Evolutionary conservation across 1,140 invertebrate genomes (phyloP), one percentile per base, ranked within the genome.

Genomic region (Condylostylus longicornis): DNA sequence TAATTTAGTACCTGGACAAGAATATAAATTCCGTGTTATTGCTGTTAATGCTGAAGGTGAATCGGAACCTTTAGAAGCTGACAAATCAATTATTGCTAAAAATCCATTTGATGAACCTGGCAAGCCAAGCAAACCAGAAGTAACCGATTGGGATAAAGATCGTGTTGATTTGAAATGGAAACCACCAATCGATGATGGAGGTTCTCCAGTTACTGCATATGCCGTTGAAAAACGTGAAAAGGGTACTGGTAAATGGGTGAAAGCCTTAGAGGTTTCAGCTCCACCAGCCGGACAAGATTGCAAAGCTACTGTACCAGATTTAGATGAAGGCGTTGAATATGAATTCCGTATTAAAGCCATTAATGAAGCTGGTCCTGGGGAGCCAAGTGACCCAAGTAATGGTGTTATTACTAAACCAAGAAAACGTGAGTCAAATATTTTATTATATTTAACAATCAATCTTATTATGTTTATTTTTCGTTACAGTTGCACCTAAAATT

Each of bases 71-170:
- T 63, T 98, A 27, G 78, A 82, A 45, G 86, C 87, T 5, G 79
- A 87, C 30, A 74, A 87, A 43, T 75, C 82, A 13, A 88, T 95
- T 40, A 71, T 95, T 45, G 94, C 94, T 15, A 97, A 97, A 65
- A 95, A 98, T 85, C 91, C 91, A 49, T 98, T 88, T 60, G 84
- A 94, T 63, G 83, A 88, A 58, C 89, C 90, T 47, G 89, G 86
- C 39, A 75, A 86, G 48, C 87, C 89, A 40, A 84, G 84, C 28
- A 76, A 77, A 41, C 88, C 88, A 15, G 84, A 93, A 57, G 71
- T 84, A 9, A 74, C 79, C 22, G 90, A 95, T 58, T 95, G 88
- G 88, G 90, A 95, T 59, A 90, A 87, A 54, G 84, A 94, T 64
- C 81, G 82, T 52, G 84, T 94, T 41, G 88, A 94, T 50, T 71